Evolutionary conservation across 2,888 invertebrate genomes (phyloP).

Genomic region (Xestia c-nigrum): DNA sequence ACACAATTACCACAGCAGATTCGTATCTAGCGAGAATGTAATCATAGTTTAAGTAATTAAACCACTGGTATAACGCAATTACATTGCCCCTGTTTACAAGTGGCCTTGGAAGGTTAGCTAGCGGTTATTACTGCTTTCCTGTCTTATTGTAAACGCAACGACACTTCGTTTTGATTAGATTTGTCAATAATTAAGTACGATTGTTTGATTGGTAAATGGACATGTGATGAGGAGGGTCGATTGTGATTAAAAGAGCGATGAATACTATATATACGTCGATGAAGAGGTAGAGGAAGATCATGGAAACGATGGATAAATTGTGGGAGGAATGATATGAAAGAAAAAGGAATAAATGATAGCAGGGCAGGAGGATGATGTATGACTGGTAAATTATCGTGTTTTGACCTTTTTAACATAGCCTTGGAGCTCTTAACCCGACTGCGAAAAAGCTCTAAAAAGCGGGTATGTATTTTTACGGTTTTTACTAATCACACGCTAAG

Average conservation of each 20-base stretch:
- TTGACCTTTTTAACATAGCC: not conserved
- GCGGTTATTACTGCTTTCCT: slow-evolving; percentile 20
- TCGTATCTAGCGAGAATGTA: slow-evolving; percentile 42
- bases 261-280: no score
- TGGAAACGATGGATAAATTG: no score
- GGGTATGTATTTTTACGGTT: not conserved
- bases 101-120: slow-evolving; percentile 41
- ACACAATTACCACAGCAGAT: slow-evolving; percentile 43
- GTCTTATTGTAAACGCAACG: slow-evolving; percentile 40
- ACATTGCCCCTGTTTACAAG: slow-evolving; percentile 24
- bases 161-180: slow-evolving; percentile 33
- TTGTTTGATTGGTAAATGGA: no score
- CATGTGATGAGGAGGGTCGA: no score
- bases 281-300: no score
- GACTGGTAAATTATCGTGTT: not conserved
- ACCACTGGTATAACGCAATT: slow-evolving; percentile 38
- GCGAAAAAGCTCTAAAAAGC: not conserved
- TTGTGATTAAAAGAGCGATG: no score
- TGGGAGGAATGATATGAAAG: no score
- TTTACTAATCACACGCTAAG: not conserved
- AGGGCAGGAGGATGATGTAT: not conserved
- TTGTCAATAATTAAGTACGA: not conserved
- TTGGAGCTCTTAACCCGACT: not conserved
- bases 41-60: slow-evolving; percentile 48
- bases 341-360: no score